Base-by-base conservation (phyloP, 2,797 vertebrate species). In the Falco peregrinus region DNA sequence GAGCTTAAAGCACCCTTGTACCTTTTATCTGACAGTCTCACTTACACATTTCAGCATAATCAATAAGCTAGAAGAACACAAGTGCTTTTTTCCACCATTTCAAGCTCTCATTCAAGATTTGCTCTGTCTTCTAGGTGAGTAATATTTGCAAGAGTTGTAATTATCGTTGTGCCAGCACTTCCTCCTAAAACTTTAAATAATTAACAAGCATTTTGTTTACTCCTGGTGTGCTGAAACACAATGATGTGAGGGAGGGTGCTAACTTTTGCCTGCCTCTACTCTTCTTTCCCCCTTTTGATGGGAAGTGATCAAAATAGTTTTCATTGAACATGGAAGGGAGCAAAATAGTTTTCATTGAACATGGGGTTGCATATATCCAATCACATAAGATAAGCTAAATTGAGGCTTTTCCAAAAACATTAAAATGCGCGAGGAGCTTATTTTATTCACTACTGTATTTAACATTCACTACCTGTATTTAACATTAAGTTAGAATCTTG, bases 71-170 rank as follows among this genome's bases (percentile, higher is more conserved):
- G 98, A 98, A 98, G 98, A 99, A 93, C 98, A 99, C 0, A 98
- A 99, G 9, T 97, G 98, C 87, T 99, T 99, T 97, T 99, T 99
- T 61, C 99, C 99, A 8, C 98, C 98, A 2, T 99, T 99, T 97
- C 98, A 98, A 61, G 97, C 97, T 61, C 98, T 99, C 79, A 92
- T 98, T 59, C 95, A 97, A 83, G 98, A 98, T 13, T 97, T 99
- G 56, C 98, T 99, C 64, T 87, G 97, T 54, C 95, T 98, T 89
- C 97, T 99, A 61, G 98, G 99, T 99, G 97, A 98, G 96, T 95
- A 79, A 45, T 69, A 75, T 50, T 92, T 90, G 19, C 56, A 65
- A 11, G 22, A 87, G 24, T 17, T 79, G 51, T 92, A 84, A 94
- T 79, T 87, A 68, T 33, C 81, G 80, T 57, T 71, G 53, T 59